These are phyloP conservation scores for Enteromius viviparus DNA, from an alignment of 2,797 vertebrate genomes.

Conservation along the genomic window DNA sequence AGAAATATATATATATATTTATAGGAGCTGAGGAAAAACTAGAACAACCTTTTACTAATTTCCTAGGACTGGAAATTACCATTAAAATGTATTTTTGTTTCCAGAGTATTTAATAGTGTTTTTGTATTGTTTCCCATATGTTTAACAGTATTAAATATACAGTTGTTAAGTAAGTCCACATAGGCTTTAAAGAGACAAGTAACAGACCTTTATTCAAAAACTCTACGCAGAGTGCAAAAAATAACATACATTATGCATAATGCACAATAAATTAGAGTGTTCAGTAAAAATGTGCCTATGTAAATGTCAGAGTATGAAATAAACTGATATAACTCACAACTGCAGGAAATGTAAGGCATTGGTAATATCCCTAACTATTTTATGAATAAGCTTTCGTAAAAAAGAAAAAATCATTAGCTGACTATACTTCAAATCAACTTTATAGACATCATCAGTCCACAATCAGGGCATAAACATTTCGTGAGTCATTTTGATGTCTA, in stretches of 20 bases:
- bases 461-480: conserved; percentile 24
- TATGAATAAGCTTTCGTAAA: conserved; percentile 25
- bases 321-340: conserved; percentile 50
- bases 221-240: conserved; percentile 58
- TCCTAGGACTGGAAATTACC: not conserved
- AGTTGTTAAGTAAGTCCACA: not conserved
- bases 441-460: conserved; percentile 29
- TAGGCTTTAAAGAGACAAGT: conserved; percentile 14
- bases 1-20: too few relatives aligned
- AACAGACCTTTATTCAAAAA: conserved; percentile 57
- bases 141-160: not conserved
- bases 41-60: not conserved
- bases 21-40: not conserved
- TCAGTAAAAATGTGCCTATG: conserved; percentile 59
- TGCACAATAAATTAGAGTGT: conserved; percentile 77
- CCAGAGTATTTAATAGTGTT: too few relatives aligned
- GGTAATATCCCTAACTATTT: conserved; percentile 39
- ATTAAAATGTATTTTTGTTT: not conserved
- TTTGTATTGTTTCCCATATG: not conserved
- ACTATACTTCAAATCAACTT: conserved; percentile 40
- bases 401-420: conserved; percentile 16
- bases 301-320: conserved; percentile 58
- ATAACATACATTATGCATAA: conserved; percentile 66
- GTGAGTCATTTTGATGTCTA: not conserved
- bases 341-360: conserved; percentile 50